These are phyloP conservation scores for Orycteropus afer DNA, from an alignment of 2,113 vertebrate species.

Conservation along the genomic window DNA sequence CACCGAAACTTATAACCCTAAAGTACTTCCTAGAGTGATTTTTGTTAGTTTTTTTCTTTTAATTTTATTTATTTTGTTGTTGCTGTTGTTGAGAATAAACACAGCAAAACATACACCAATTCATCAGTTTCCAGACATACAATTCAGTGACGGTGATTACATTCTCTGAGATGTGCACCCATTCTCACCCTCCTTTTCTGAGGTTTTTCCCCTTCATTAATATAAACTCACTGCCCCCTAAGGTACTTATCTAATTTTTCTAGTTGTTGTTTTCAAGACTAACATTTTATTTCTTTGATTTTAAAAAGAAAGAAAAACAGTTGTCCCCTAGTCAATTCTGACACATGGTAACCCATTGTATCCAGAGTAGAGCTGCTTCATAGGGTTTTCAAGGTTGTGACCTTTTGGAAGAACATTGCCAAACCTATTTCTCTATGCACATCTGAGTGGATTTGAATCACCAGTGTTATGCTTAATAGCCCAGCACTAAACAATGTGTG, in stretches of 20 bases:
- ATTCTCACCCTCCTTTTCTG: not conserved
- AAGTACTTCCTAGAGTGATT: not conserved
- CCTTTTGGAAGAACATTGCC: not conserved
- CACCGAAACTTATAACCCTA: not conserved
- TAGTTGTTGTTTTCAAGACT: not conserved
- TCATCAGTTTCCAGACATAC: not conserved
- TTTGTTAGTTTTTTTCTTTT: not conserved
- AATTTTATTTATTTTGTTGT: not conserved
- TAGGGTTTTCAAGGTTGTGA: not conserved
- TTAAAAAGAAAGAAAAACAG: not conserved
- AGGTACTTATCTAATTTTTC: not conserved
- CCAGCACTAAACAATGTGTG: no score
- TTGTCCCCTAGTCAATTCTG: not conserved
- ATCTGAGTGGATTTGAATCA: no score
- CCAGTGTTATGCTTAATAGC: no score
- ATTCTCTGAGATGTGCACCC: not conserved
- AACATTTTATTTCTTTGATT: not conserved
- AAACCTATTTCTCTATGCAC: not conserved
- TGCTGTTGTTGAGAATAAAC: not conserved
- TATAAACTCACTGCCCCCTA: not conserved
- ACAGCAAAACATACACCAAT: not conserved
- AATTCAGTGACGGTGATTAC: not conserved
- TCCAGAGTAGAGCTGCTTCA: no score
- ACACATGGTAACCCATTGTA: not conserved
- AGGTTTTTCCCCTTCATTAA: not conserved